Evolutionary conservation across 2,797 vertebrate species (phyloP), one percentile per base, ranked within the genome.

Genomic region (Acipenser ruthenus): DNA sequence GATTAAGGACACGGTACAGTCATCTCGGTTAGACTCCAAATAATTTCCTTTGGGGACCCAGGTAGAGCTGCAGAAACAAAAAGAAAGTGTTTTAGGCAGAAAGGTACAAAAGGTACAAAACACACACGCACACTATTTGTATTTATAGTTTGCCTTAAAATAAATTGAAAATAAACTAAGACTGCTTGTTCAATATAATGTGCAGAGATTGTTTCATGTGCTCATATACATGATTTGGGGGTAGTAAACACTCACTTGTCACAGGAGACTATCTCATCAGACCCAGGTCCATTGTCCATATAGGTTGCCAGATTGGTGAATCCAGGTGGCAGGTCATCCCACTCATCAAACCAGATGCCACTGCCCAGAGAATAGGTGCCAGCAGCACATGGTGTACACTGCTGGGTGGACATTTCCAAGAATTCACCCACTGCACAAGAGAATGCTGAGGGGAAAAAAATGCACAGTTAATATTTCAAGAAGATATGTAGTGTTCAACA

Each of bases 301-400:
- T 90, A 91, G 0, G 92, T 93, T 0, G 93, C 93, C 73, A 97
- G 75, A 1, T 91, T 97, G 78, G 91, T 94, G 86, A 99, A 99
- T 75, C 96, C 97, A 50, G 85, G 77, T 0, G 96, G 97, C 73
- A 98, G 84, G 70, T 92, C 88, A 70, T 95, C 94, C 94, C 96
- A 99, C 69, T 99, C 93, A 0, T 98, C 95, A 67, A 99, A 98
- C 73, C 95, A 93, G 78, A 99, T 84, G 18, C 95, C 96, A 0
- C 96, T 99, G 76, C 97, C 97, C 48, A 99, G 81, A 0, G 97
- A 99, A 82, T 95, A 99, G 77, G 92, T 97, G 10, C 96, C 96
- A n/a, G 94, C 90, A 0, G 89, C 91, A 79, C 96, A 99, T 70
- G 87, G 90, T 65, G 89, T 95, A 79, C 96, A 99, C 66, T 91